Conservation (phyloP, 2,888 invertebrate species). For the Lottia gigantea region DNA sequence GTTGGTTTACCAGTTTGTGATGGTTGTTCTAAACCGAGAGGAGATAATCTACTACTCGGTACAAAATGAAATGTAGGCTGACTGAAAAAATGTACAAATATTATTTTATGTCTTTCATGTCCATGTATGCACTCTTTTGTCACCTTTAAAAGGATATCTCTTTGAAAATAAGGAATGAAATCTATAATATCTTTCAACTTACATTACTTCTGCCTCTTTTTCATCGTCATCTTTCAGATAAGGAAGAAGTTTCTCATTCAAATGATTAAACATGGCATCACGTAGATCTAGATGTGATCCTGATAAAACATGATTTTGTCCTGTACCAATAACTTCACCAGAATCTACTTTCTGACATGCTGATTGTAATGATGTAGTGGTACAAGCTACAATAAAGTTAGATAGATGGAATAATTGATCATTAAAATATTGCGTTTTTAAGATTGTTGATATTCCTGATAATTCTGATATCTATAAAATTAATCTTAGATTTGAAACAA, state of each 20-base stretch:
- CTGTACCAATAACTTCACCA: slow-evolving; percentile 60
- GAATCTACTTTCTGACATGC: slow-evolving; percentile 52
- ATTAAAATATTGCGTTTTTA: too few relatives aligned
- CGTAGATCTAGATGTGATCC: slow-evolving; percentile 53
- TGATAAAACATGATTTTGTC: slow-evolving; percentile 52
- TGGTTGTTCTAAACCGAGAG: slow-evolving; percentile 49
- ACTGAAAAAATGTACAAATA: slow-evolving; percentile 46
- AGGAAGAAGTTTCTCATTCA: slow-evolving; percentile 50
- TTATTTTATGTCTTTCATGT: too few relatives aligned
- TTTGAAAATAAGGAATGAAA: too few relatives aligned
- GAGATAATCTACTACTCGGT: slow-evolving; percentile 48
- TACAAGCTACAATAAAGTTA: slow-evolving; percentile 22
- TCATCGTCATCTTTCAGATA: slow-evolving; percentile 47
- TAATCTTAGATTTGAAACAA: too few relatives aligned
- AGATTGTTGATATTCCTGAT: too few relatives aligned
- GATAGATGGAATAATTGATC: too few relatives aligned
- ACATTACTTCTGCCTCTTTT: slow-evolving; percentile 26
- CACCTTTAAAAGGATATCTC: too few relatives aligned
- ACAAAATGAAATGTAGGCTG: slow-evolving; percentile 60
- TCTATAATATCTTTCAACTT: neutral
- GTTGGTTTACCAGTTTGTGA: slow-evolving; percentile 48
- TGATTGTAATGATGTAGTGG: slow-evolving; percentile 25
- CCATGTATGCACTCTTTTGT: too few relatives aligned
- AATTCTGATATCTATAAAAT: too few relatives aligned
- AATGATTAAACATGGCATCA: slow-evolving; percentile 53